Evolutionary conservation across 2,113 vertebrate species (phyloP), one percentile per base, ranked within the genome.

Genomic region (Paramormyrops kingsleyae): DNA sequence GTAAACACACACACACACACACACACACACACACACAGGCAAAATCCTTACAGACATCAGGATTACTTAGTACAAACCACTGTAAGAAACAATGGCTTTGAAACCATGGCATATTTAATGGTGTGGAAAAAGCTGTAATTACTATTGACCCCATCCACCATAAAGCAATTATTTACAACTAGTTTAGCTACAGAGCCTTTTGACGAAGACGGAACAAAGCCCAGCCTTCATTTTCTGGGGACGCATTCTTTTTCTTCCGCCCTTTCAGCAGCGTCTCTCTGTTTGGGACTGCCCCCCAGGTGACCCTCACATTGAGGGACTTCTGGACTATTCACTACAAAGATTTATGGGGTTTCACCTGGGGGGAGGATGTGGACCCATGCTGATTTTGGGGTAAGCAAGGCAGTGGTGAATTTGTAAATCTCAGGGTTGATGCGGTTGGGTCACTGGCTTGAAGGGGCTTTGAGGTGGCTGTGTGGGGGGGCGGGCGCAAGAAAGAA

Each of bases 271-370:
- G 93, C 94, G 83, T 39, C 70, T 89, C 84, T 92, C 90, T 89
- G 91, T 92, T 91, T n/a, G 84, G 89, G 91, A 91, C 24, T 90
- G 59, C 93, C 91, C 94, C 93, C 31, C 83, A 89, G 93, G 92
- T 94, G 94, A 95, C 91, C 90, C 66, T 90, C 91, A 47, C 90
- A 92, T 89, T 90, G 49, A 88, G 93, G 66, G 91, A 89, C 91
- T 85, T 90, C 80, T n/a, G 87, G 39, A 91, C 93, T 92, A 93
- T 96, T 96, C 95, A 94, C 77, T 27, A 3, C 8, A 21, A 92
- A 95, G 95, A 96, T 96, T 96, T 96, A 95, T 94, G 94, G 94
- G 92, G 92, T 94, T 90, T 95, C 94, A 95, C 94, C 93, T 93
- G 90, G 90, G 93, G 92, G 92, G 47, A 19, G n/a, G 42, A 84